Percentiles rank a stretch among this genome's conserved stretches.
These are phyloP conservation scores for Plectrocnemia conspersa DNA, from an alignment of 1,140 invertebrate species.

Conservation along the genomic window DNA sequence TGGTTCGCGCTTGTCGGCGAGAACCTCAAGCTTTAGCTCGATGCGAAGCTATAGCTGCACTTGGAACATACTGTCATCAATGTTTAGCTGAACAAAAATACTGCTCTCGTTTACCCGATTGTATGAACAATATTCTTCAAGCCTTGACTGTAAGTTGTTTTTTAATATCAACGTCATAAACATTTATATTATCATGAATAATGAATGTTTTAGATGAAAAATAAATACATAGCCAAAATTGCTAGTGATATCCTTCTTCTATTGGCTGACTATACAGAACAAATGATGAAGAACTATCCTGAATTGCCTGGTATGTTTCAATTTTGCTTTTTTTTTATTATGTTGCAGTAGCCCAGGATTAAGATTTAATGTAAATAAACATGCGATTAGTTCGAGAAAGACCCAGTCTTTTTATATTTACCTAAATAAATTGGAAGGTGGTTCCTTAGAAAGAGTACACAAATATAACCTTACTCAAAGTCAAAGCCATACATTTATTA, in stretches of 20 bases:
- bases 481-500: too few relatives aligned
- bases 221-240: constrained; percentile 80
- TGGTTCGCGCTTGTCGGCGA: constrained; percentile 77
- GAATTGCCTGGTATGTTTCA: constrained; percentile 70
- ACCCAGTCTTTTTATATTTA: too few relatives aligned
- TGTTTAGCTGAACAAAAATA: constrained; percentile 39
- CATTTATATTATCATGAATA: constrained; percentile 8
- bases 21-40: constrained; percentile 86
- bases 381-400: too few relatives aligned
- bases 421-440: too few relatives aligned
- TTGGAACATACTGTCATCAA: constrained; percentile 59
- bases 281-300: constrained; percentile 70
- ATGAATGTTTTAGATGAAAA: constrained; percentile 65
- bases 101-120: constrained; percentile 56
- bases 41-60: constrained; percentile 81
- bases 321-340: constrained; percentile 39
- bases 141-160: constrained; percentile 64
- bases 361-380: too few relatives aligned
- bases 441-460: too few relatives aligned
- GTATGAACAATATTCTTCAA: constrained; percentile 79
- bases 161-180: constrained; percentile 5
- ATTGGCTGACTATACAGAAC: constrained; percentile 73
- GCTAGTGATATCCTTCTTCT: constrained; percentile 79
- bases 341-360: too few relatives aligned
- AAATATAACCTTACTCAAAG: too few relatives aligned